phyloP scores from a whole-genome alignment of 2,113 vertebrate genomes.

The Hoplias malabaricus region DNA sequence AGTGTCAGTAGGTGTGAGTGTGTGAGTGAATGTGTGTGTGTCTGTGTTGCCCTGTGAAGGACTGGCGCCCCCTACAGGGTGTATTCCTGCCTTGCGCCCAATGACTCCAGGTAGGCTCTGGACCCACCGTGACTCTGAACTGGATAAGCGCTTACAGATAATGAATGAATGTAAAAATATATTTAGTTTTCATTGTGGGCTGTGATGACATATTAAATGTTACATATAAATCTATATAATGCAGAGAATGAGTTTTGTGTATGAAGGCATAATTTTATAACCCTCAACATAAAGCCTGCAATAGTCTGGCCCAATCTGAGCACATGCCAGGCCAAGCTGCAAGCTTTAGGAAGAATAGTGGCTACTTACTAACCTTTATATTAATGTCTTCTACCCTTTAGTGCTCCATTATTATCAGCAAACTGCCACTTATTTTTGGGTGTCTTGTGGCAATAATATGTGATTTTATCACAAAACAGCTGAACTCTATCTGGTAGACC shows the following conservation, averaged over 20 bases:
- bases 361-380: neutral
- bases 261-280: constrained; percentile 9
- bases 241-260: neutral
- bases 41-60: no score
- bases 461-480: constrained; percentile 16
- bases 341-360: neutral
- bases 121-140: no score
- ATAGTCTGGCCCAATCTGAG: neutral
- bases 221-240: no score
- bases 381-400: neutral
- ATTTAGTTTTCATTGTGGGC: no score
- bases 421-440: neutral
- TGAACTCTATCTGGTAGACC: neutral
- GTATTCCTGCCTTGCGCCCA: no score
- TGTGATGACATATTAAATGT: no score
- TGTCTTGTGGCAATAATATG: neutral
- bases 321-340: neutral
- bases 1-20: no score
- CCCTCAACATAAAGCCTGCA: neutral
- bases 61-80: no score
- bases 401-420: neutral
- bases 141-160: no score
- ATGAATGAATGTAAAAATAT: no score
- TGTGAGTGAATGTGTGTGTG: no score
- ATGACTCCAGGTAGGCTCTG: no score